phyloP scores from a whole-genome alignment of 2,888 invertebrate species.

The Spodoptera exigua region DNA sequence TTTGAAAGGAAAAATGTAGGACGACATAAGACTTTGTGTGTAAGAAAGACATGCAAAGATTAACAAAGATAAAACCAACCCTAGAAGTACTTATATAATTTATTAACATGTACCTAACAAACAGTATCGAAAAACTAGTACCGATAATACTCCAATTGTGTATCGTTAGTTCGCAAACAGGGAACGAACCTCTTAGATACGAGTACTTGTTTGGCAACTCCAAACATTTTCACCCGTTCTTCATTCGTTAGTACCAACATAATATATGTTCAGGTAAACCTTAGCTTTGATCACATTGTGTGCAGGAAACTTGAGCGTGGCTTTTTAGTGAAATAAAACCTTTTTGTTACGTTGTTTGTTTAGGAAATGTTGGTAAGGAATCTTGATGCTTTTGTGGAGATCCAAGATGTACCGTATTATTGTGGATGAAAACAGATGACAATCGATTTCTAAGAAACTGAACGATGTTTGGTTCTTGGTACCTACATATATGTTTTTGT shows the following conservation, averaged over 20 bases:
- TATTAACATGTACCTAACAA: too few species aligned
- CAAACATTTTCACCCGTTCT: conserved; percentile 46
- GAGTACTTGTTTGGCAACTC: conserved; percentile 47
- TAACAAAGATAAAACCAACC: too few species aligned
- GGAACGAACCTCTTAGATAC: conserved; percentile 24
- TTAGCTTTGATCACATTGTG: conserved; percentile 31
- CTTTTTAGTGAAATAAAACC: conserved; percentile 19
- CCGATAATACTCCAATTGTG: conserved; percentile 45
- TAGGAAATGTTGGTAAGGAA: not conserved
- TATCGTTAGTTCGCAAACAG: conserved; percentile 35
- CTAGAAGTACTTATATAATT: too few species aligned
- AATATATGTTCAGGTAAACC: conserved; percentile 14
- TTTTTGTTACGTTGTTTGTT: conserved; percentile 23
- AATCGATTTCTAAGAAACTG: too few species aligned
- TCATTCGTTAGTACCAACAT: conserved; percentile 24
- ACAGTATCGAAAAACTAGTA: too few species aligned
- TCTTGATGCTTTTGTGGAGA: conserved; percentile 1
- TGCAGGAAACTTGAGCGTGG: conserved; percentile 8
- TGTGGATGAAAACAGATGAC: too few species aligned
- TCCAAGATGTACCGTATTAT: not conserved
- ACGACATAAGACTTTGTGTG: too few species aligned
- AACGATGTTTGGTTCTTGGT: too few species aligned
- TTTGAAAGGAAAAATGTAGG: too few species aligned
- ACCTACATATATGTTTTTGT: too few species aligned
- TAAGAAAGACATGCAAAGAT: too few species aligned